Conservation (phyloP, 1,140 invertebrate species). For the Laodelphax striatellus region DNA sequence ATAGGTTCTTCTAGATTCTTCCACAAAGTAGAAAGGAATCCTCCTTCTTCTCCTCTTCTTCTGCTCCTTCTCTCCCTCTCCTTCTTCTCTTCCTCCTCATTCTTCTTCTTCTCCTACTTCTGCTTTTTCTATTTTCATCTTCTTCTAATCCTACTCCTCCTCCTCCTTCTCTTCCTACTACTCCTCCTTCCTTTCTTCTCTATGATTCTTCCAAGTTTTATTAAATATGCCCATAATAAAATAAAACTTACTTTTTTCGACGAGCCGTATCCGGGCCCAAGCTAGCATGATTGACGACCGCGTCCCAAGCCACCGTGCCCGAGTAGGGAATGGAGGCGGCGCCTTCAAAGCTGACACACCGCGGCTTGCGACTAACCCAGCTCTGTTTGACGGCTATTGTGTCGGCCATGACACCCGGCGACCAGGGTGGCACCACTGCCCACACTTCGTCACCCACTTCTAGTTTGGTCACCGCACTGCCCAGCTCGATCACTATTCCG, state of each 20-base stretch:
- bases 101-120: too few relatives aligned
- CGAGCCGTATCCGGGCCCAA: conserved; percentile 39
- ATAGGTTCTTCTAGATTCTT: too few relatives aligned
- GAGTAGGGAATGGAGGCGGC: conserved; percentile 59
- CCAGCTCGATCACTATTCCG: conserved; percentile 51
- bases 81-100: too few relatives aligned
- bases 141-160: too few relatives aligned
- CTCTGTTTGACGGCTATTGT: conserved; percentile 44
- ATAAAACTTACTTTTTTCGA: conserved; percentile 40
- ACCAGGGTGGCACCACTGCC: conserved; percentile 44
- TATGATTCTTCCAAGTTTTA: too few relatives aligned
- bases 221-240: too few relatives aligned
- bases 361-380: conserved; percentile 49
- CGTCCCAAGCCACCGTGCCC: conserved; percentile 52
- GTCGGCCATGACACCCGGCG: conserved; percentile 46
- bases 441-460: conserved; percentile 52
- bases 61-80: too few relatives aligned
- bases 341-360: conserved; percentile 48
- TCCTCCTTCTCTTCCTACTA: too few relatives aligned
- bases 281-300: conserved; percentile 41
- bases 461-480: conserved; percentile 42
- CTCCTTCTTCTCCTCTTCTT: too few relatives aligned
- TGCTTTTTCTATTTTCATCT: too few relatives aligned
- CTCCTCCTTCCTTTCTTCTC: too few relatives aligned
- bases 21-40: too few relatives aligned